Evolutionary conservation across 1,140 invertebrate genomes (phyloP).

Genomic region (Protaetia brevitarsis): DNA sequence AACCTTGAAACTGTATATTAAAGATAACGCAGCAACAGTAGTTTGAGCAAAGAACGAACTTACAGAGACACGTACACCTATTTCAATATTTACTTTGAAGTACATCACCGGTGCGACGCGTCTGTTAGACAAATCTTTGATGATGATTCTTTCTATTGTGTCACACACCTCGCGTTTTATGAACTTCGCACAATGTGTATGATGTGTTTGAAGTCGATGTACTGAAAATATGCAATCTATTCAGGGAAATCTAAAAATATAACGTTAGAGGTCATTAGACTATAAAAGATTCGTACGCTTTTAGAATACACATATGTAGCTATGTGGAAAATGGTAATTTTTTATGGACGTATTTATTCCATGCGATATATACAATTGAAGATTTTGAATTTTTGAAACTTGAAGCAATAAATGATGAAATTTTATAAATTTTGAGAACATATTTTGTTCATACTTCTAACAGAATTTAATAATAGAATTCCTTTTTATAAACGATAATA

Average conservation of each 20-base stretch:
- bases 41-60: background rate
- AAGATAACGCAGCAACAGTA: background rate
- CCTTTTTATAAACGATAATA: too few species aligned
- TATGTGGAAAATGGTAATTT: background rate
- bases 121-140: too few species aligned
- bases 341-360: background rate
- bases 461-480: too few species aligned
- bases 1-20: too few species aligned
- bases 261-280: constrained; percentile 13
- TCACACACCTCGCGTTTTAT: background rate
- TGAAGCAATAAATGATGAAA: too few species aligned
- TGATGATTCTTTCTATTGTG: background rate
- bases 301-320: background rate
- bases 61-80: too few species aligned
- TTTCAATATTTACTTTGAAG: too few species aligned
- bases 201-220: background rate
- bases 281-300: constrained; percentile 10
- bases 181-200: background rate
- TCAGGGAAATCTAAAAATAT: constrained; percentile 9
- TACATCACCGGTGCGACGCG: too few species aligned
- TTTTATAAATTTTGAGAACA: too few species aligned
- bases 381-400: too few species aligned
- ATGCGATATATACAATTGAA: background rate
- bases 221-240: constrained; percentile 17
- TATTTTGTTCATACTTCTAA: too few species aligned